These are phyloP conservation scores for Lasioglossum calceatum DNA, from an alignment of 2,888 invertebrate species.

Conservation along the genomic window DNA sequence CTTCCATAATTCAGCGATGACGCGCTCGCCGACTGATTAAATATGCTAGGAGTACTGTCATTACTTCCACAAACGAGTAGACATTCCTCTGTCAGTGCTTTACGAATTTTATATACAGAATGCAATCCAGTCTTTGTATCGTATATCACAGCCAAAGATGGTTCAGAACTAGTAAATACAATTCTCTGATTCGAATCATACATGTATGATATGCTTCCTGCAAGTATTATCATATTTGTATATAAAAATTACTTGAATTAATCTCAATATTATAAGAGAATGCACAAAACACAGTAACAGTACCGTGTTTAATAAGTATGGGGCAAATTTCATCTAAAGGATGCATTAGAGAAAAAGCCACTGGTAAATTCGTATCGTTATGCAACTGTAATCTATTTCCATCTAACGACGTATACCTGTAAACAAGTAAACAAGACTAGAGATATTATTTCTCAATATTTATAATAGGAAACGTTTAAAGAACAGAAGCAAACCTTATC, in stretches of 20 bases:
- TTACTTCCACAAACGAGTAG: constrained; percentile 86
- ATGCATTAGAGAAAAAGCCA: constrained; percentile 94
- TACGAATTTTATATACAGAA: constrained; percentile 92
- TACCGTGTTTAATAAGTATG: constrained; percentile 89
- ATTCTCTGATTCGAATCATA: constrained; percentile 87
- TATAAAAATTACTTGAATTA: constrained; percentile 7
- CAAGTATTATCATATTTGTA: constrained; percentile 36
- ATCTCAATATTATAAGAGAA: constrained; percentile 5
- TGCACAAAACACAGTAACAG: constrained; percentile 54
- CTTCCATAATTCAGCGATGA: constrained; percentile 75
- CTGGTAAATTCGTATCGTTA: constrained; percentile 86
- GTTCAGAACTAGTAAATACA: constrained; percentile 91
- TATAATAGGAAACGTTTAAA: not conserved
- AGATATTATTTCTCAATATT: not conserved
- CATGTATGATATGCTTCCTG: constrained; percentile 83
- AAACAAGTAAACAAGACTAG: constrained; percentile 19
- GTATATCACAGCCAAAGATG: constrained; percentile 93
- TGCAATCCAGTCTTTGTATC: constrained; percentile 92
- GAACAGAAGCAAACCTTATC: constrained; percentile 64
- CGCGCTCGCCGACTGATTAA: constrained; percentile 75
- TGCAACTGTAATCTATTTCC: constrained; percentile 75
- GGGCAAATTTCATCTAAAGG: constrained; percentile 97
- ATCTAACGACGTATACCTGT: constrained; percentile 77
- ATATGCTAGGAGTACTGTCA: constrained; percentile 77
- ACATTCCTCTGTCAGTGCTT: constrained; percentile 90